Percentiles rank a stretch among this genome's conserved stretches.
These are phyloP conservation scores for Himantopus leucocephalus DNA, from an alignment of 2,113 vertebrate species.

Conservation along the genomic window DNA sequence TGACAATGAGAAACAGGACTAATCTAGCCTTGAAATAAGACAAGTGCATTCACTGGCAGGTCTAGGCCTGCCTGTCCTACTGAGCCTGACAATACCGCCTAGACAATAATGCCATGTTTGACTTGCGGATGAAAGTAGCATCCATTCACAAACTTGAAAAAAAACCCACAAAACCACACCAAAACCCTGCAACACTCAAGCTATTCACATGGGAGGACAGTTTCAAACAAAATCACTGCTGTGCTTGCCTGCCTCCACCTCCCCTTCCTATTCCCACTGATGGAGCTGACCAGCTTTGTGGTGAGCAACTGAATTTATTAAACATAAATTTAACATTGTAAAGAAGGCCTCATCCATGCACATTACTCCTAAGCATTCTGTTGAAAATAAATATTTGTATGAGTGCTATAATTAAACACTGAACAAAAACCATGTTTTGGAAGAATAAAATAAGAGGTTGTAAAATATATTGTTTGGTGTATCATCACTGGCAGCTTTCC, in stretches of 20 bases:
- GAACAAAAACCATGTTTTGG: not conserved
- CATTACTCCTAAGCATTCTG: not conserved
- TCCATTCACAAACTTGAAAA: not conserved
- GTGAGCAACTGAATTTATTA: not conserved
- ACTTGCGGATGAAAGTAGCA: not conserved
- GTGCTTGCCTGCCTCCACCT: not conserved
- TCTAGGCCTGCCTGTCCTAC: not conserved
- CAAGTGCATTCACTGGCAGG: not conserved
- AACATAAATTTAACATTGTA: not conserved
- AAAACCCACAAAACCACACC: not conserved
- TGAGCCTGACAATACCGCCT: not conserved
- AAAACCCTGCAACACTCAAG: not conserved
- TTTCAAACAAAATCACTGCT: not conserved
- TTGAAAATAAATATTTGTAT: not conserved
- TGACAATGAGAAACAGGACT: not conserved
- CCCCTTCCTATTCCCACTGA: not conserved
- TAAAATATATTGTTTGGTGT: not conserved
- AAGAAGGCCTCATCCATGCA: not conserved
- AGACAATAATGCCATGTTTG: not conserved
- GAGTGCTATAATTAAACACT: not conserved
- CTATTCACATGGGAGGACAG: fast-evolving
- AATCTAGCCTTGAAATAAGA: not conserved
- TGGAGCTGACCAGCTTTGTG: not conserved
- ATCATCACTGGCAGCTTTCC: not conserved
- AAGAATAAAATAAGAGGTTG: not conserved